Base-by-base conservation (phyloP, 2,113 vertebrate species). In the Phaethon lepturus region DNA sequence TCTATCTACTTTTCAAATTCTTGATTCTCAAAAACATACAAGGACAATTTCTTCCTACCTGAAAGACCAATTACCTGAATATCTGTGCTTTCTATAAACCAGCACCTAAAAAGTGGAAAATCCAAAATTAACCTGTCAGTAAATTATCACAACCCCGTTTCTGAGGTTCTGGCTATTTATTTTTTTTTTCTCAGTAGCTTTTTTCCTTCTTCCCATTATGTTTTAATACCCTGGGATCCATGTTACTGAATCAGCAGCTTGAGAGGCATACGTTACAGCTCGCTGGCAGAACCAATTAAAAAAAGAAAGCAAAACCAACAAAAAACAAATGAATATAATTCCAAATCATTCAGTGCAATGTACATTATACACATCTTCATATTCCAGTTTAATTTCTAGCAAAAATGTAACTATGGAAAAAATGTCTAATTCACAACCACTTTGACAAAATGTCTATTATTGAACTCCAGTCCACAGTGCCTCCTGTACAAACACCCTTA, bases 351-450 rank as follows among this genome's bases (percentile, higher is more conserved):
- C 96, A 95, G 83, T 53, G 91, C 79, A 94, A 73, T 53, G 60
- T 72, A 88, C 89, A 89, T 92, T 78, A 94, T 52, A 94, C 63
- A 91, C 12, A 83, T 87, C 75, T 94, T 94, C 79, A 91, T 88
- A 93, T 92, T 93, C 88, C 92, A 95, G 69, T 91, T 96, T 90
- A 64, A 97, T 85, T 93, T 84, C 88, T 90, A 64, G 56, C 9
- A 89, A 96, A 68, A 88, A 23, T 59, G 35, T 64, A 92, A 78
- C 67, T 50, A 38, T 24, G 52, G 74, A 49, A 75, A 50, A 86
- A 80, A 23, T 60, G 45, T 71, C 60, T 69, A 88, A 73, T 72
- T 97, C 68, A 90, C 53, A 90, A 79, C 28, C 64, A 66, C 47
- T 86, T 81, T 68, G 63, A 89, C 60, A 79, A 88, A 84, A 71